Percentiles rank a stretch among this genome's conserved stretches.
Conservation (phyloP, 2,888 invertebrate species). For the Pristionchus japonicus region DNA sequence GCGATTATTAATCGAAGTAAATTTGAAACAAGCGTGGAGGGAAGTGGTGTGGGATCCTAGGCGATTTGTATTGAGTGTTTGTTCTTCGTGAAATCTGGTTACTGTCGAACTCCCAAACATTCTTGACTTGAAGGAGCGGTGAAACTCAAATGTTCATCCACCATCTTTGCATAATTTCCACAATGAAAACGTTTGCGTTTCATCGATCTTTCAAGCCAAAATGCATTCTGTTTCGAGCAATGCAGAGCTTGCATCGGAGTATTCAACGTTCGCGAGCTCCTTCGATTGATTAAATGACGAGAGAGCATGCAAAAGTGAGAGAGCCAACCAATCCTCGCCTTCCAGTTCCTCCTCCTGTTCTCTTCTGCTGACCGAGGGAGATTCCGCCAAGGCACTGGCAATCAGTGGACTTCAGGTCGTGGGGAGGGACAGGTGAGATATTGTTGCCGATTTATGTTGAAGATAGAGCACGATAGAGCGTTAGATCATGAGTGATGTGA, state of each 20-base stretch:
- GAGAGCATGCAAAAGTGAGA: not conserved
- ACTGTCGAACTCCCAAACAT: not conserved
- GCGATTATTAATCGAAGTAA: no score
- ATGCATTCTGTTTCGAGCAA: no score
- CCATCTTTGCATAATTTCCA: not conserved
- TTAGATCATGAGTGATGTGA: not conserved
- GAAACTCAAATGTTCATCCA: not conserved
- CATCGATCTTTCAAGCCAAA: not conserved
- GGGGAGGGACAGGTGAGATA: slow-evolving; percentile 57
- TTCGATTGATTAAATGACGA: no score
- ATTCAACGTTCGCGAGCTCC: no score
- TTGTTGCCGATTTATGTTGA: not conserved
- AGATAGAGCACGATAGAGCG: not conserved
- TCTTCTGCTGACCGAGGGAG: slow-evolving; percentile 95
- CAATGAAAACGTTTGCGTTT: not conserved
- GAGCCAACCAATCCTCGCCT: slow-evolving; percentile 82
- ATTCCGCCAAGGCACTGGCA: slow-evolving; percentile 97
- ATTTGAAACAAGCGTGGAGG: not conserved
- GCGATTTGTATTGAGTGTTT: not conserved
- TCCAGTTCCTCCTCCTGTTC: slow-evolving; percentile 82
- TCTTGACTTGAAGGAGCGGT: not conserved
- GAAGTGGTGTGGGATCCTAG: not conserved
- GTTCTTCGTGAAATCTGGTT: not conserved
- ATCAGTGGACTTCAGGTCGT: slow-evolving; percentile 88
- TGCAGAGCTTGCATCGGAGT: no score